phyloP scores from a whole-genome alignment of 2,888 invertebrate species.

The Ashinkailepas kermadecensis region DNA sequence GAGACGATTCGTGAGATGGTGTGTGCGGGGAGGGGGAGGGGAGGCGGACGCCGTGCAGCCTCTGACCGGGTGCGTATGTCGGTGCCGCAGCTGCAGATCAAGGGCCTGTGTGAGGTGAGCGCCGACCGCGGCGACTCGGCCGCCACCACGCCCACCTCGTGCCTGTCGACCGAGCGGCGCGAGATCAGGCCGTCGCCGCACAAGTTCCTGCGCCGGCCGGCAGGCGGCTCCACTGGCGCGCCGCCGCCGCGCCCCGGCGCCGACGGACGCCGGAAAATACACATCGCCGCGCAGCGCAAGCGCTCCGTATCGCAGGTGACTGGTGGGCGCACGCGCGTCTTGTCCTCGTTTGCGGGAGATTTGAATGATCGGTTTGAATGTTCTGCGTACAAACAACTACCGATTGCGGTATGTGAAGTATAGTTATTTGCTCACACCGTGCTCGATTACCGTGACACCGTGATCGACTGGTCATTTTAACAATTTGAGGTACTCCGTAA shows the following conservation, averaged over 20 bases:
- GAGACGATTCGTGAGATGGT: too few species aligned
- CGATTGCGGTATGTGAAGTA: too few species aligned
- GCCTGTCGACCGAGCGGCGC: slow-evolving; percentile 13
- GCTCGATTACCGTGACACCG: too few species aligned
- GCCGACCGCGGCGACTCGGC: slow-evolving; percentile 33
- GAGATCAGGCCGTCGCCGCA: slow-evolving; percentile 10
- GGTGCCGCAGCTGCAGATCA: slow-evolving; percentile 30
- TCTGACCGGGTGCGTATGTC: background rate
- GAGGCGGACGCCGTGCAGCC: too few species aligned
- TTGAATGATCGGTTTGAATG: too few species aligned
- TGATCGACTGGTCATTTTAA: too few species aligned
- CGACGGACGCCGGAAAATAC: background rate
- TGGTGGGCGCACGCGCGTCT: too few species aligned
- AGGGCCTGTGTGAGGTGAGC: slow-evolving; percentile 33
- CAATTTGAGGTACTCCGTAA: too few species aligned
- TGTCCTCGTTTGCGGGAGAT: too few species aligned
- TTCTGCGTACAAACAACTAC: too few species aligned
- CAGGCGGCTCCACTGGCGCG: slow-evolving; percentile 3
- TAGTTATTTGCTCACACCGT: too few species aligned
- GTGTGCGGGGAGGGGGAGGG: too few species aligned
- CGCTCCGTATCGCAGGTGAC: slow-evolving; percentile 23
- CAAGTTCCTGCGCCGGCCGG: slow-evolving; percentile 20
- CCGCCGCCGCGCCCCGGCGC: background rate
- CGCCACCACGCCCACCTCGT: slow-evolving; percentile 33
- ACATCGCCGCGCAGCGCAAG: background rate